Percentiles rank a stretch among this genome's conserved stretches.
Evolutionary conservation across 2,113 vertebrate genomes (phyloP).

Genomic region (Panthera uncia): DNA sequence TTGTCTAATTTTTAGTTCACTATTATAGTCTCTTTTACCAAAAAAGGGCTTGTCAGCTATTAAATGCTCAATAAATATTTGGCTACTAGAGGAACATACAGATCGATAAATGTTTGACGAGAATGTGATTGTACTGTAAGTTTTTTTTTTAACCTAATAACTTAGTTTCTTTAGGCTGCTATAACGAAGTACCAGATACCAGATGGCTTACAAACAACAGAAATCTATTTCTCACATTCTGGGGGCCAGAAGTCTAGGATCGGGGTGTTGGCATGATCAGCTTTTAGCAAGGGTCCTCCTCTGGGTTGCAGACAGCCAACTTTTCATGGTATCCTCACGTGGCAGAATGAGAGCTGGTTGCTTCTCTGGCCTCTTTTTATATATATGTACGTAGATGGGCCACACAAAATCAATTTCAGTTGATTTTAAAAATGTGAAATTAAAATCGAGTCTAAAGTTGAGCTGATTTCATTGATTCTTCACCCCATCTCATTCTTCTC

Average conservation of each 20-base stretch:
- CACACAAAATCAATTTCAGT: not conserved
- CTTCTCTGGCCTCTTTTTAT: not conserved
- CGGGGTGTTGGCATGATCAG: not conserved
- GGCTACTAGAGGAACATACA: not conserved
- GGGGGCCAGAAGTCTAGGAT: not conserved
- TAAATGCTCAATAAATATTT: not conserved
- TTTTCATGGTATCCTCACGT: not conserved
- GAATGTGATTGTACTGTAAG: not conserved
- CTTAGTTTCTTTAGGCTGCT: not conserved
- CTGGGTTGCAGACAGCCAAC: not conserved
- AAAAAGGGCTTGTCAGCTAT: not conserved
- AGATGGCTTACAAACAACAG: not conserved
- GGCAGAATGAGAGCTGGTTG: not conserved
- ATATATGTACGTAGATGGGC: not conserved
- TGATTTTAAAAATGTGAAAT: not conserved
- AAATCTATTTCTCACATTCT: not conserved
- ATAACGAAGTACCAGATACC: not conserved
- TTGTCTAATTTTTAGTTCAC: not conserved
- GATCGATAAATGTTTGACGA: not conserved
- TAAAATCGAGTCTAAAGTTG: not conserved
- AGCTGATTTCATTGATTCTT: not conserved
- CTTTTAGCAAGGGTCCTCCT: not conserved
- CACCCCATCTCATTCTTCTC: not conserved
- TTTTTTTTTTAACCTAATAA: not conserved
- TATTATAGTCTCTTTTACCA: conserved; percentile 1